Evolutionary conservation across 2,113 vertebrate species (phyloP).

Genomic region (Thamnaconus septentrionalis): DNA sequence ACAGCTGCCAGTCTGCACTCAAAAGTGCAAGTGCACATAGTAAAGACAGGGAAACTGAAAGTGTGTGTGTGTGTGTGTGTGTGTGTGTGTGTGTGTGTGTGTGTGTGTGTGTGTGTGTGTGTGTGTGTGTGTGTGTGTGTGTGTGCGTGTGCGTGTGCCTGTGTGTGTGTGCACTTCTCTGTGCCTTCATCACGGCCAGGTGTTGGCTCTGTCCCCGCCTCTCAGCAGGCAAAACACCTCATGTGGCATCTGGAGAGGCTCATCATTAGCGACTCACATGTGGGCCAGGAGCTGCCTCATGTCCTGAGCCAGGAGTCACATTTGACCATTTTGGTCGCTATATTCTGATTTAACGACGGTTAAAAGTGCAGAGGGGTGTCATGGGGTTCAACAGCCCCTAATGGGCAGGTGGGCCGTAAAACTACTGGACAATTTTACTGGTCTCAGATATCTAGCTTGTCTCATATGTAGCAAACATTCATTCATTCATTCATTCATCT

Average conservation of each 20-base stretch:
- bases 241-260: conserved; percentile 64
- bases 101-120: conserved; percentile 6
- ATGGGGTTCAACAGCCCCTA: conserved; percentile 1
- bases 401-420: conserved; percentile 24
- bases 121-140: conserved; percentile 2
- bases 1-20: conserved; percentile 64
- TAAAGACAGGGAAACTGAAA: conserved; percentile 31
- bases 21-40: conserved; percentile 38
- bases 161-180: conserved; percentile 3
- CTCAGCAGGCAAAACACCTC: conserved; percentile 49
- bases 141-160: not conserved
- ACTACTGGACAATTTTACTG: conserved; percentile 1
- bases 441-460: too few relatives aligned
- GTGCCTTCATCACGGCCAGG: conserved; percentile 52
- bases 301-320: conserved; percentile 8
- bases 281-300: conserved; percentile 12
- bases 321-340: conserved; percentile 21
- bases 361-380: conserved; percentile 5
- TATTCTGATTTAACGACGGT: conserved; percentile 13
- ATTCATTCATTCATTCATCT: not conserved
- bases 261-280: conserved; percentile 60
- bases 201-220: conserved; percentile 57
- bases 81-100: not conserved
- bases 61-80: conserved; percentile 17
- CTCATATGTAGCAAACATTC: too few relatives aligned